These are phyloP conservation scores for Himalopsyche tibetana DNA, from an alignment of 2,888 invertebrate species.

Conservation along the genomic window DNA sequence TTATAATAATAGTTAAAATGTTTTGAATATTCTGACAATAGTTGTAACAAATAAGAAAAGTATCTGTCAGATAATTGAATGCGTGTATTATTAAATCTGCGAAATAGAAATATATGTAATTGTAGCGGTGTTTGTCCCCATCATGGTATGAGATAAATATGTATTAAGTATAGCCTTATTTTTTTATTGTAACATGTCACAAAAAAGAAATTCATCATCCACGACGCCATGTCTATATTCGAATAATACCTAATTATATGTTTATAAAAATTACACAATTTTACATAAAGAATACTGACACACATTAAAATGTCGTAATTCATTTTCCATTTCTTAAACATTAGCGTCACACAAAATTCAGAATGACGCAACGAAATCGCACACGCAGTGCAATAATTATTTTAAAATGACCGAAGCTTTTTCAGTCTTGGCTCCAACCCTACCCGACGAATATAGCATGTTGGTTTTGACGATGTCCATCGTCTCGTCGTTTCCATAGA, in stretches of 20 bases:
- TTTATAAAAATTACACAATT: slow-evolving; percentile 8
- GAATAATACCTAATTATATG: not conserved
- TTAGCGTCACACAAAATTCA: not conserved
- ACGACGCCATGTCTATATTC: not conserved
- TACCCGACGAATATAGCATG: slow-evolving; percentile 16
- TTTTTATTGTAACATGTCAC: no score
- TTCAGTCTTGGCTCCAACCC: slow-evolving; percentile 13
- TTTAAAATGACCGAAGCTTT: not conserved
- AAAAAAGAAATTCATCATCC: not conserved
- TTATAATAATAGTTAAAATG: no score
- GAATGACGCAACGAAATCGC: not conserved
- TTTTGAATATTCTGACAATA: no score
- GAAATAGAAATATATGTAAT: no score
- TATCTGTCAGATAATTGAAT: no score
- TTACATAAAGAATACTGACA: not conserved
- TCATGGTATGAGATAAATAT: no score
- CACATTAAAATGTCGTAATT: not conserved
- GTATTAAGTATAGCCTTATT: no score
- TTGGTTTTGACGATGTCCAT: slow-evolving; percentile 31
- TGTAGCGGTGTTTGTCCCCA: no score
- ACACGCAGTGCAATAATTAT: not conserved
- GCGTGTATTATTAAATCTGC: no score
- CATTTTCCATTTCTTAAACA: not conserved
- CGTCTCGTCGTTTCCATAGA: slow-evolving; percentile 27
- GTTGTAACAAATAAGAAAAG: no score